Percentiles rank a stretch among this genome's conserved stretches.
phyloP scores from a whole-genome alignment of 2,888 invertebrate species.

The Elmis aenea region DNA sequence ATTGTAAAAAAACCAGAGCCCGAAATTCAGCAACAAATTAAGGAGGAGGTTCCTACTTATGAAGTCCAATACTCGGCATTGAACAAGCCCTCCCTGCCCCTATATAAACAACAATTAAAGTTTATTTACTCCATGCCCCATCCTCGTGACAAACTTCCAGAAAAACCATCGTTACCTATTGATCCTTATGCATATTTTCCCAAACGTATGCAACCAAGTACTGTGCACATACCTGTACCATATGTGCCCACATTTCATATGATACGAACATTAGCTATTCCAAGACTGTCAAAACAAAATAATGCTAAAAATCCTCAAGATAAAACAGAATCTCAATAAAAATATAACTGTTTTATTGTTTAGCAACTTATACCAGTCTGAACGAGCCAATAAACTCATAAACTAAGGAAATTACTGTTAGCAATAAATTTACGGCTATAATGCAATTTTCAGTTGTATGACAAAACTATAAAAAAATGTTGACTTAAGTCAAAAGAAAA shows the following conservation, averaged over 20 bases:
- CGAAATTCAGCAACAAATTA: slow-evolving; percentile 10
- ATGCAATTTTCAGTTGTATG: too few species aligned
- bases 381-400: too few species aligned
- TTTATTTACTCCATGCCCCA: slow-evolving; percentile 42
- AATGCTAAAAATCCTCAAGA: not conserved
- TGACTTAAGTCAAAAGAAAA: too few species aligned
- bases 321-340: too few species aligned
- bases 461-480: too few species aligned
- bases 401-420: too few species aligned
- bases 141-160: slow-evolving; percentile 18
- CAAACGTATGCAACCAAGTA: slow-evolving; percentile 35
- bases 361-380: too few species aligned
- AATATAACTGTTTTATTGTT: too few species aligned
- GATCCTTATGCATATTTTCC: slow-evolving; percentile 41
- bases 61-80: slow-evolving; percentile 11
- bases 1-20: too few species aligned
- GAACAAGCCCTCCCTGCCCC: slow-evolving; percentile 15
- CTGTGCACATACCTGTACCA: slow-evolving; percentile 36
- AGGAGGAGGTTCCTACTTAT: slow-evolving; percentile 12
- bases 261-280: slow-evolving; percentile 38
- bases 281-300: slow-evolving; percentile 20
- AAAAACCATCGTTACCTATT: slow-evolving; percentile 26
- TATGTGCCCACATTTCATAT: slow-evolving; percentile 40
- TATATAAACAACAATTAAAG: slow-evolving; percentile 36
- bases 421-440: too few species aligned